Base-by-base conservation (phyloP, 2,888 invertebrate species). In the Caenorhabditis drosophilae region DNA sequence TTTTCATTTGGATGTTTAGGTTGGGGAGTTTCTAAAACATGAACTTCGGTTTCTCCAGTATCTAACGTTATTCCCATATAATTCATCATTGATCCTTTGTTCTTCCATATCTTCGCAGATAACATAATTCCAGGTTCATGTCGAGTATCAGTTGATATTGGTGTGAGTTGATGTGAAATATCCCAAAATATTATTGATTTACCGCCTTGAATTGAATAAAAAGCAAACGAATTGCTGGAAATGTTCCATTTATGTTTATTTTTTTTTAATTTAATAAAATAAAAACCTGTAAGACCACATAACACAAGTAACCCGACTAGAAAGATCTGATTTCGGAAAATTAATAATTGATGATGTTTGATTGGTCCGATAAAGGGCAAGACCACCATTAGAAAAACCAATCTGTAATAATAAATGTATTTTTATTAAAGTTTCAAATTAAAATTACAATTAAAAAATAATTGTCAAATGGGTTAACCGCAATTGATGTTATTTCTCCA, bases 401-500 rank as follows among this genome's bases (percentile, higher is more conserved):
- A 55, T 60, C 11, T 60, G 16, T 0, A 67, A n/a, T 1, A 67
- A 26, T 20, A 57, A 25, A n/a, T n/a, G n/a, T n/a, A n/a, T n/a
- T n/a, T n/a, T n/a, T n/a, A n/a, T n/a, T n/a, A n/a, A n/a, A n/a
- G n/a, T n/a, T n/a, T n/a, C n/a, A n/a, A n/a, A n/a, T n/a, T n/a
- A n/a, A n/a, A n/a, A n/a, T n/a, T n/a, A n/a, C n/a, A n/a, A n/a
- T n/a, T n/a, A n/a, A n/a, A n/a, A n/a, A n/a, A n/a, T n/a, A n/a
- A n/a, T 35, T 38, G 12, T 67, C 67, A 2, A n/a, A 23, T 18
- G 53, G 53, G 22, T 46, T 60, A 0, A 50, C 38, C 4, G 47
- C 23, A 7, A 67, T 60, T 7, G 50, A 44, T 12, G 67, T 50
- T 9, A 67, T 55, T 38, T 67, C 67, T 12, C 67, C 67, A 23